A percentile compares a stretch with the other conserved stretches of the same genome.
Conservation (phyloP, 2,113 vertebrate genomes). For the Dunckerocampus dactyliophorus region DNA sequence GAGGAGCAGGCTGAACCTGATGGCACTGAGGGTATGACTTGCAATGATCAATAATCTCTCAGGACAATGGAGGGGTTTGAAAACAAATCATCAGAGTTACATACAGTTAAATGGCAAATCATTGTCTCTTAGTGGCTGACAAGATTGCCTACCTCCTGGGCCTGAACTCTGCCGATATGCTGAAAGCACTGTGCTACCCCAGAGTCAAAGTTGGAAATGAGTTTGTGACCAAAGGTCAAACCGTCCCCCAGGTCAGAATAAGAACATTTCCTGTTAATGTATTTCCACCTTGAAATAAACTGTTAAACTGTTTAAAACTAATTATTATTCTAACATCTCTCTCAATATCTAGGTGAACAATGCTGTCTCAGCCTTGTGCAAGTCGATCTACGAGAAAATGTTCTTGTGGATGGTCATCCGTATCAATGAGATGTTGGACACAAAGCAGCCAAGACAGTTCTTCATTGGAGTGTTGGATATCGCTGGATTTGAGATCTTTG, state of each 20-base stretch:
- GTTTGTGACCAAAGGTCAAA: constrained; percentile 66
- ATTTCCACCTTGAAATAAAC: background rate
- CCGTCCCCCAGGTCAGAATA: constrained; percentile 58
- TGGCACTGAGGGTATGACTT: constrained; percentile 60
- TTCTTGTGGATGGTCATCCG: constrained; percentile 79
- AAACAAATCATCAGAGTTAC: too few species aligned
- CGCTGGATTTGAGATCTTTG: constrained; percentile 79
- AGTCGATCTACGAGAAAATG: constrained; percentile 79
- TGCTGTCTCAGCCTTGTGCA: constrained; percentile 66
- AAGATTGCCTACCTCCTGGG: constrained; percentile 73
- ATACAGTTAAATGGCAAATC: background rate
- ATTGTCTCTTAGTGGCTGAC: constrained; percentile 44
- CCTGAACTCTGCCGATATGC: constrained; percentile 76
- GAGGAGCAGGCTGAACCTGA: constrained; percentile 70
- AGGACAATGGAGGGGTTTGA: too few species aligned
- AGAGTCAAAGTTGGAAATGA: constrained; percentile 67
- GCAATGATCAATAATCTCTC: background rate
- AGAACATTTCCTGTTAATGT: background rate
- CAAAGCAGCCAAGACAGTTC: constrained; percentile 67
- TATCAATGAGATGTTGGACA: constrained; percentile 78
- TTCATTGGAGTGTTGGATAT: constrained; percentile 78
- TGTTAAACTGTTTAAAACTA: too few species aligned
- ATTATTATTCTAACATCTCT: background rate
- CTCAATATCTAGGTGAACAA: constrained; percentile 64
- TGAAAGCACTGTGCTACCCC: constrained; percentile 73